These are phyloP conservation scores for Illadopsis cleaveri DNA, from an alignment of 2,113 vertebrate genomes.

Conservation along the genomic window DNA sequence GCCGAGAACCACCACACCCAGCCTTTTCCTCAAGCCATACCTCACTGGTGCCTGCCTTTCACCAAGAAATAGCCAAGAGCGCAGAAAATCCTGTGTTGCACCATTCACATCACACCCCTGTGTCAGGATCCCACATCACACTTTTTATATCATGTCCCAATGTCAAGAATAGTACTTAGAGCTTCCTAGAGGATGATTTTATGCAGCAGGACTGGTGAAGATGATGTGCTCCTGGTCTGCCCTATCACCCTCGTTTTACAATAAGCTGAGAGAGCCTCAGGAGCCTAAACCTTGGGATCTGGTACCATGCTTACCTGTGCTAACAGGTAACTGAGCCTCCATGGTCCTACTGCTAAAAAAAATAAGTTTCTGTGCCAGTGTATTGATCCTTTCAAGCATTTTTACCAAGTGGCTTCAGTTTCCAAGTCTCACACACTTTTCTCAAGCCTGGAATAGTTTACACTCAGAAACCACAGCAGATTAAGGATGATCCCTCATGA, in stretches of 20 bases:
- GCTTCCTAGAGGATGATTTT: not conserved
- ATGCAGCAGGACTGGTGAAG: not conserved
- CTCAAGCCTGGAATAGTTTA: not conserved
- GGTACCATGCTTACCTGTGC: not conserved
- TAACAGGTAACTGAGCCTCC: not conserved
- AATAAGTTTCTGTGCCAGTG: not conserved
- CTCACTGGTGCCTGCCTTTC: not conserved
- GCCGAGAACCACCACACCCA: not conserved
- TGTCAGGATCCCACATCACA: not conserved
- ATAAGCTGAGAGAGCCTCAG: not conserved
- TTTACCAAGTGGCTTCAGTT: not conserved
- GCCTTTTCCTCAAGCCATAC: not conserved
- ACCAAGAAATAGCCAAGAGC: not conserved
- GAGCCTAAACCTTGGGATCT: not conserved
- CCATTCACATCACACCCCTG: accelerated
- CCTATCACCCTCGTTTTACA: not conserved
- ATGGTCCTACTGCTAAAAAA: not conserved
- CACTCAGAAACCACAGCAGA: not conserved
- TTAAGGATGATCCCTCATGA: not conserved
- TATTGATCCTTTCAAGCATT: not conserved
- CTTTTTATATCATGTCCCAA: not conserved
- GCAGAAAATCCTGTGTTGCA: not conserved
- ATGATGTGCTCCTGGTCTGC: not conserved
- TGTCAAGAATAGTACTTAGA: not conserved
- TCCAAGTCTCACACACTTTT: not conserved